Conservation (phyloP, 1,140 invertebrate genomes). For the Portunus trituberculatus region DNA sequence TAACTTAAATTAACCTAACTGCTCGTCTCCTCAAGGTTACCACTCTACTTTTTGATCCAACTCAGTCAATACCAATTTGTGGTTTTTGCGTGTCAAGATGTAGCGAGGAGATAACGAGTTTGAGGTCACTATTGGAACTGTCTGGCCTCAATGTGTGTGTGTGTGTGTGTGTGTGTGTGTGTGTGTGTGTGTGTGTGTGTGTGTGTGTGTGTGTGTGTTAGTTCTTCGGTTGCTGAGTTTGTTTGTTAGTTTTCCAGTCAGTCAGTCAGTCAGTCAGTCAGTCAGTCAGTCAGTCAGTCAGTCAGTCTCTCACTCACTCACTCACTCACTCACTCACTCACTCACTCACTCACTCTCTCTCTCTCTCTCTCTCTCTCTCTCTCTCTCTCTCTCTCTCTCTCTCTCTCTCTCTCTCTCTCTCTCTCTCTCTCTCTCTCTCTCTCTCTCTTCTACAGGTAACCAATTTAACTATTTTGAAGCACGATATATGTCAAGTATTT, state of each 20-base stretch:
- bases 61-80: neutral
- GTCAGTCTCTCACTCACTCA: neutral
- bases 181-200: neutral
- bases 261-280: neutral
- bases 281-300: neutral
- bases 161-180: neutral
- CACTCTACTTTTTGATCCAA: neutral
- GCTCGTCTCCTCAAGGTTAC: neutral
- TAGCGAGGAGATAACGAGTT: too few species aligned
- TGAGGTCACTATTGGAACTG: too few species aligned
- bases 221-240: neutral
- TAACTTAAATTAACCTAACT: neutral
- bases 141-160: too few species aligned
- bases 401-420: neutral
- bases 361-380: neutral
- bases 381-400: neutral
- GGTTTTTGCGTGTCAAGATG: too few species aligned
- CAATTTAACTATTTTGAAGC: too few species aligned
- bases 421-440: neutral
- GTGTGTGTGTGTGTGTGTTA: neutral
- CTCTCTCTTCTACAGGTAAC: neutral
- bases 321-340: neutral
- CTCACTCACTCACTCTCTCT: neutral
- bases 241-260: neutral
- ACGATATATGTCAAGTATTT: too few species aligned